Conservation (phyloP, 2,113 vertebrate species). For the Synchiropus splendidus region DNA sequence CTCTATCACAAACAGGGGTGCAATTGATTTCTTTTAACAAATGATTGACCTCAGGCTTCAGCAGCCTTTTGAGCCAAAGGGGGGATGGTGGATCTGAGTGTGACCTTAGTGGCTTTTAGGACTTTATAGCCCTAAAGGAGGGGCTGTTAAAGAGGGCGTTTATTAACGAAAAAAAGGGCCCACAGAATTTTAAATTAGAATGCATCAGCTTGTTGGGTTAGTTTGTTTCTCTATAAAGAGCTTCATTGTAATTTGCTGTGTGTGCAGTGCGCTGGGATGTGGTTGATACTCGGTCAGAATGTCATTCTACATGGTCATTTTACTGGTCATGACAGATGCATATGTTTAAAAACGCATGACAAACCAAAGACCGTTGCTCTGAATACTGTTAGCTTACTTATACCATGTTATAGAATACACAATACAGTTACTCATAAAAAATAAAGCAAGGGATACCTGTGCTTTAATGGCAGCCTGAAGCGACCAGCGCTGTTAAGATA, state of each 20-base stretch:
- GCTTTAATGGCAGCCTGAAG: no score
- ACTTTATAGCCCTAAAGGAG: constrained; percentile 32
- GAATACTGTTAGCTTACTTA: no score
- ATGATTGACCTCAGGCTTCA: constrained; percentile 43
- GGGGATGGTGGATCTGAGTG: constrained; percentile 12
- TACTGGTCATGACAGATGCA: no score
- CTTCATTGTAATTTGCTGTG: constrained; percentile 18
- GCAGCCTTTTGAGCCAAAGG: constrained; percentile 19
- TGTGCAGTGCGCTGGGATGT: constrained; percentile 20
- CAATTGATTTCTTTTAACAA: constrained; percentile 54
- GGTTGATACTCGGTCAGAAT: no score
- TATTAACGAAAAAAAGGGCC: constrained; percentile 7
- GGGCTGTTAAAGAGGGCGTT: constrained; percentile 11
- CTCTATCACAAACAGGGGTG: constrained; percentile 24
- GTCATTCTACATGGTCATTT: no score
- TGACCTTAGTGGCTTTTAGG: constrained; percentile 31
- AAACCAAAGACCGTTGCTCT: no score
- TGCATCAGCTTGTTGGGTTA: neutral
- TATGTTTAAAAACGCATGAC: no score
- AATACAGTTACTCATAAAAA: no score
- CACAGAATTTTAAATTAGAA: constrained; percentile 4
- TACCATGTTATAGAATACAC: no score
- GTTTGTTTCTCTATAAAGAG: constrained; percentile 11
- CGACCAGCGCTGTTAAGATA: no score
- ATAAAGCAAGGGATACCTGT: no score